Evolutionary conservation across 2,888 invertebrate species (phyloP).

Genomic region (Amaurobius ferox): DNA sequence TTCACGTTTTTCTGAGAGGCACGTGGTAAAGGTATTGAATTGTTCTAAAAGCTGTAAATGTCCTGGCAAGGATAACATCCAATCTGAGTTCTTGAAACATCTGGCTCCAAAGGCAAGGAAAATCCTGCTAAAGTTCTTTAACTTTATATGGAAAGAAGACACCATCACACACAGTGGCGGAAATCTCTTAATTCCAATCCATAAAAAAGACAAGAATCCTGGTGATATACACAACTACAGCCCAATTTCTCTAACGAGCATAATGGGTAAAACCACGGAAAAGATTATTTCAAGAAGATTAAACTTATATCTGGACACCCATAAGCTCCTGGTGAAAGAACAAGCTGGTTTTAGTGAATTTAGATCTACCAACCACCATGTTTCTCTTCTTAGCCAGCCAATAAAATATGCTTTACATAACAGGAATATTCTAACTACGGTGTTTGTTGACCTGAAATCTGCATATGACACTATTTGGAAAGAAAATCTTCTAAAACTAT

Average conservation of each 20-base stretch:
- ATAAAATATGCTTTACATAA: no score
- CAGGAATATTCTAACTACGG: not conserved
- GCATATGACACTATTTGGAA: not conserved
- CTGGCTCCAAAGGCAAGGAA: no score
- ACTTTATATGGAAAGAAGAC: no score
- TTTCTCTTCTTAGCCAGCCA: not conserved
- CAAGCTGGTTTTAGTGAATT: not conserved
- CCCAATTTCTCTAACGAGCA: slow-evolving; percentile 9
- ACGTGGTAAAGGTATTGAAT: no score
- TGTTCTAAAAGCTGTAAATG: no score
- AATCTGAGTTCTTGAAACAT: no score
- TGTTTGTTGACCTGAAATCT: not conserved
- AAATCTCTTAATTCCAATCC: not conserved
- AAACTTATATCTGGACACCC: not conserved
- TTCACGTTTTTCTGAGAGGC: no score
- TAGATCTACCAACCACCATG: not conserved
- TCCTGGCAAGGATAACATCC: no score
- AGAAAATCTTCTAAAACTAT: not conserved
- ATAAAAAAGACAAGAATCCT: slow-evolving; percentile 1
- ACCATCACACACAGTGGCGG: not conserved
- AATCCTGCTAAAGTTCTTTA: no score
- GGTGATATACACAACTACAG: not conserved
- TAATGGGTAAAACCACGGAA: slow-evolving; percentile 6
- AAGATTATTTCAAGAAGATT: not conserved
- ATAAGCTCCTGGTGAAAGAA: not conserved